phyloP scores from a whole-genome alignment of 2,797 vertebrate species.

The Schizopygopsis pylzovi region DNA sequence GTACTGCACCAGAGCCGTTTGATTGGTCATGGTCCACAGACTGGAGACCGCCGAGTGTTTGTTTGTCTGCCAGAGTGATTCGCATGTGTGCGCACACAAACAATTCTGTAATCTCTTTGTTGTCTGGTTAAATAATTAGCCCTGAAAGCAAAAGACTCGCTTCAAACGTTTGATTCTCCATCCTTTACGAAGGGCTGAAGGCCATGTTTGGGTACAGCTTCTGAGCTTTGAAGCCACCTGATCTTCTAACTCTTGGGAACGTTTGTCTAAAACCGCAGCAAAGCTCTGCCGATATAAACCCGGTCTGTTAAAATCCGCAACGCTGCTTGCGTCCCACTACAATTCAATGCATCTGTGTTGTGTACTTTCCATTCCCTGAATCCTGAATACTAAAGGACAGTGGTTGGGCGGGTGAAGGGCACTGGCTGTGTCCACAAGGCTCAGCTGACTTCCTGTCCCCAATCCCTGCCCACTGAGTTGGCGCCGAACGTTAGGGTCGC shows the following conservation, averaged over 20 bases:
- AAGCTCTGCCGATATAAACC: conserved; percentile 2
- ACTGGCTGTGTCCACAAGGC: conserved; percentile 42
- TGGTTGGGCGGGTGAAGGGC: conserved; percentile 39
- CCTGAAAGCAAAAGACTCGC: conserved; percentile 41
- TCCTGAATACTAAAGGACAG: conserved; percentile 36
- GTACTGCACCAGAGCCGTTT: conserved; percentile 26
- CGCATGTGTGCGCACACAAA: conserved; percentile 16
- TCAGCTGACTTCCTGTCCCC: conserved; percentile 30
- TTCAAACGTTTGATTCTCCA: conserved; percentile 36
- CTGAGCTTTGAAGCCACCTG: conserved; percentile 46
- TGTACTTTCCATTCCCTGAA: conserved; percentile 42
- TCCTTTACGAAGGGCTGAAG: conserved; percentile 45
- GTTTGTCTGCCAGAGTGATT: conserved; percentile 46
- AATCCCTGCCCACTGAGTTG: conserved; percentile 33
- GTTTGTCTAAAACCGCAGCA: conserved; percentile 1
- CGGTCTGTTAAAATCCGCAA: background rate
- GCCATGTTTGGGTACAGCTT: conserved; percentile 46
- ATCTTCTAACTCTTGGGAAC: conserved; percentile 36
- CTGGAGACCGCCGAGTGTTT: conserved; percentile 20
- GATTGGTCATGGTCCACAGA: conserved; percentile 33
- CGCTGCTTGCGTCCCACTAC: background rate
- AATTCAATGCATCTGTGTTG: conserved; percentile 15
- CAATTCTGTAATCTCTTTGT: conserved; percentile 46
- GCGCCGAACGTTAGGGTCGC: conserved; percentile 9
- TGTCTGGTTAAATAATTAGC: conserved; percentile 54